These are phyloP conservation scores for Ptyas mucosa DNA, from an alignment of 2,113 vertebrate genomes.

Conservation along the genomic window DNA sequence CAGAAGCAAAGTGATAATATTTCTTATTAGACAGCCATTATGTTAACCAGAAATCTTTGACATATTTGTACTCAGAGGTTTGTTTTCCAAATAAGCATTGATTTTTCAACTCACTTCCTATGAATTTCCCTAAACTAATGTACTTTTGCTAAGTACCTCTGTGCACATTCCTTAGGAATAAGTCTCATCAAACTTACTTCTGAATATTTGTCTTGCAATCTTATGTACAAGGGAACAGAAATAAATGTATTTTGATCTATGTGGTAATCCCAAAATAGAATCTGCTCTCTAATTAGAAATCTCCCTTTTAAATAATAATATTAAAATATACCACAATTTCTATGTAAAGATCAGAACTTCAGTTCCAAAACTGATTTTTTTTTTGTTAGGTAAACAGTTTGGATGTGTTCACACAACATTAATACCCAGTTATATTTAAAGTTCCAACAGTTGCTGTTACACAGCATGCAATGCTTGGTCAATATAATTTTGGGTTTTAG, in stretches of 20 bases:
- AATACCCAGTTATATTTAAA: neutral
- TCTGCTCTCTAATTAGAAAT: conserved; percentile 11
- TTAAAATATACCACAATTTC: conserved; percentile 6
- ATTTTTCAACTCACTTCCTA: conserved; percentile 35
- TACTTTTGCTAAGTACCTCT: neutral
- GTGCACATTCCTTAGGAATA: neutral
- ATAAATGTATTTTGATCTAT: conserved; percentile 11
- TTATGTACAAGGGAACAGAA: conserved; percentile 30
- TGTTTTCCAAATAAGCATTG: conserved; percentile 36
- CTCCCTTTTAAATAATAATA: conserved; percentile 9
- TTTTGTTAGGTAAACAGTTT: neutral
- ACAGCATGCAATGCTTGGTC: neutral
- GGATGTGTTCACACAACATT: neutral
- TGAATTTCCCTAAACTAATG: conserved; percentile 46
- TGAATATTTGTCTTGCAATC: conserved; percentile 4
- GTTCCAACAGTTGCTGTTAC: neutral
- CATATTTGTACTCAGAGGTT: conserved; percentile 55
- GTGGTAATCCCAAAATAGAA: conserved; percentile 32
- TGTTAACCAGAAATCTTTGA: conserved; percentile 32
- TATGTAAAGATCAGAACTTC: conserved; percentile 10
- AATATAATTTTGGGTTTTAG: neutral
- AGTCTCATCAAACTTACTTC: neutral
- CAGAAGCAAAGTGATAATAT: conserved; percentile 25
- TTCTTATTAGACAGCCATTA: conserved; percentile 10
- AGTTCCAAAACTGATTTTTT: conserved; percentile 2